Evolutionary conservation across 2,113 vertebrate species (phyloP), one percentile per base, ranked within the genome.

Genomic region (Elgaria multicarinata): DNA sequence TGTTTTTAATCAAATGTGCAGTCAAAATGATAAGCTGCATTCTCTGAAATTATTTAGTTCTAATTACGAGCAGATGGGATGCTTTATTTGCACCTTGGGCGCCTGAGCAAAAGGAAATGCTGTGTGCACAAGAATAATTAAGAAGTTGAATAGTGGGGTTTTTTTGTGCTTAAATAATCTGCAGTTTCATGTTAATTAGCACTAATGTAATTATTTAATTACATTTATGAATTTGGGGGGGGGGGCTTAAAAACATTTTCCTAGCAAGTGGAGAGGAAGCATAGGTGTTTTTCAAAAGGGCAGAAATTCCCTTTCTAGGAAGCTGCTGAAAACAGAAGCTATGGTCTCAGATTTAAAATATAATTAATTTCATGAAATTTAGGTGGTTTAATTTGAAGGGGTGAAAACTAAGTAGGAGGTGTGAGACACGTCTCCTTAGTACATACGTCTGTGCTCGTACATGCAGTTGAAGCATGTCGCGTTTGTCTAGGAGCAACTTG

Each of bases 61-160:
- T 99, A 99, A 99, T 99, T 99, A 99, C 98, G 96, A 98, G 98
- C 99, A 99, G 99, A 99, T 99, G 98, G 99, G 98, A 98, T 98
- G 98, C 97, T 99, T 99, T 99, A 99, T 99, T 98, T 99, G 98
- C 98, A 98, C 99, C 98, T 98, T 98, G 98, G 98, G 98, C 98
- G 98, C 98, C 98, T 98, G 97, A 98, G 98, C 98, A 98, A 98
- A 98, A 99, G 98, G 98, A 98, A 99, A 99, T 98, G 98, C 98
- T 98, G 98, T 99, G 99, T 98, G 98, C 98, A 98, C 98, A 98
- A 98, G 98, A 99, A 99, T 99, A 99, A 99, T 99, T 99, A 99
- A 99, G 98, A 99, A 99, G 98, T 99, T 99, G 98, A 99, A 99
- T 98, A 98, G 98, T 99, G 98, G 82, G 81, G 58, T 9, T 98